phyloP scores from a whole-genome alignment of 2,888 invertebrate genomes.

The Himalopsyche japonica region DNA sequence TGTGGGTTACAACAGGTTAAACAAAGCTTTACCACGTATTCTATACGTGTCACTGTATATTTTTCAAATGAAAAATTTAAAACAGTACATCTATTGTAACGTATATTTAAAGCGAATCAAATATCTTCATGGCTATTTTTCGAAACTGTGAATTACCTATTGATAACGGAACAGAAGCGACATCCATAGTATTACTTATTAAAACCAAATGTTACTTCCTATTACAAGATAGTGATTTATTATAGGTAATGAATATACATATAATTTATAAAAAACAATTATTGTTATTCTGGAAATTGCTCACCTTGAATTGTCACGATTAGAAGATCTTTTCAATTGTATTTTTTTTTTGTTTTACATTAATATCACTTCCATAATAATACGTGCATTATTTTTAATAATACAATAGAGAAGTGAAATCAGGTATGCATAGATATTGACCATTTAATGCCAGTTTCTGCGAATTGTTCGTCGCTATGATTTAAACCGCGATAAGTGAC shows the following conservation, averaged over 20 bases:
- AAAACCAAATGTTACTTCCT: neutral
- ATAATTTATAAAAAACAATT: neutral
- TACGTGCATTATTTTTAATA: neutral
- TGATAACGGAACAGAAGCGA: too few relatives aligned
- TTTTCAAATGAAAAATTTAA: too few relatives aligned
- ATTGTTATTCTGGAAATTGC: neutral
- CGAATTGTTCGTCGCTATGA: neutral
- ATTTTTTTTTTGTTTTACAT: neutral
- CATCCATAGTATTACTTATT: neutral
- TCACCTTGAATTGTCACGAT: neutral
- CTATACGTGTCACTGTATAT: too few relatives aligned
- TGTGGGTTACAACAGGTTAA: too few relatives aligned
- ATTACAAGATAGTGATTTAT: neutral
- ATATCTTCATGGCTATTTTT: too few relatives aligned
- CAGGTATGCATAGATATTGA: conserved; percentile 9
- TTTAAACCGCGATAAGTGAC: neutral
- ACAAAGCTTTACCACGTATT: too few relatives aligned
- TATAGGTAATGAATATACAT: neutral
- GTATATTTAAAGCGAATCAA: too few relatives aligned
- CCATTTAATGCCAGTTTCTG: conserved; percentile 22
- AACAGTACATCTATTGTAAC: too few relatives aligned
- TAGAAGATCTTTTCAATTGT: neutral
- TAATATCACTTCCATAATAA: neutral
- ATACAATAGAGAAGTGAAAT: conserved; percentile 8
- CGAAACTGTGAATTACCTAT: too few relatives aligned